Base-by-base conservation (phyloP, 1,140 invertebrate genomes). In the Papilio polyxenes region DNA sequence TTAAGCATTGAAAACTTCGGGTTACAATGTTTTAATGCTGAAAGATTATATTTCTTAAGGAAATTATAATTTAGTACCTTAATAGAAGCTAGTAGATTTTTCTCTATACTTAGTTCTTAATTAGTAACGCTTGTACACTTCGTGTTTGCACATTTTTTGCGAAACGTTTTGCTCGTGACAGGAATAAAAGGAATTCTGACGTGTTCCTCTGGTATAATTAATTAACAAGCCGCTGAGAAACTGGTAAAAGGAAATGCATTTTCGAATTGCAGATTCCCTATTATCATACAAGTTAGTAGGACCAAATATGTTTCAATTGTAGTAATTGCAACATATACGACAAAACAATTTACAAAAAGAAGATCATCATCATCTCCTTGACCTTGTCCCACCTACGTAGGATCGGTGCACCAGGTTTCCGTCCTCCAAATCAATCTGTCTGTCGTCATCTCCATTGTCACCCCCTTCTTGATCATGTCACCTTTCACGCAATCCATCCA, bases 71-170 rank as follows among this genome's bases (percentile, higher is more conserved):
- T 69, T 37, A 11, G 23, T 72, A 15, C 65, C 11, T 72, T 72
- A 11, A 72, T 37, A 37, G 11, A 15, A 59, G 17, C 56, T 20
- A 40, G 37, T 8, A 40, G 31, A 72, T 37, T 40, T 20, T 37
- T 72, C 65, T 72, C 37, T 72, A 37, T 37, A 37, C 11, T 37
- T 31, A 31, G 62, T 31, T 37, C 31, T 72, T 72, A 72, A 72
- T 72, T 72, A 72, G 65, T 72, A 72, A 37, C 31, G 65, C 31
- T 72, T 72, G 65, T 72, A 72, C 15, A 72, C 65, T 72, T 72
- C 31, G 65, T 37, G 31, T 72, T 72, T 72, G 65, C 65, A 40
- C 65, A 23, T 20, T 62, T 72, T 72, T 72, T 72, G 31, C 65
- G 13, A 40, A 37, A 72, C 31, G 65, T 31, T 72, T 40, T 72